Percentiles rank a stretch among this genome's conserved stretches.
Conservation (phyloP, 1,140 invertebrate species). For the Branchinecta lindahli region DNA sequence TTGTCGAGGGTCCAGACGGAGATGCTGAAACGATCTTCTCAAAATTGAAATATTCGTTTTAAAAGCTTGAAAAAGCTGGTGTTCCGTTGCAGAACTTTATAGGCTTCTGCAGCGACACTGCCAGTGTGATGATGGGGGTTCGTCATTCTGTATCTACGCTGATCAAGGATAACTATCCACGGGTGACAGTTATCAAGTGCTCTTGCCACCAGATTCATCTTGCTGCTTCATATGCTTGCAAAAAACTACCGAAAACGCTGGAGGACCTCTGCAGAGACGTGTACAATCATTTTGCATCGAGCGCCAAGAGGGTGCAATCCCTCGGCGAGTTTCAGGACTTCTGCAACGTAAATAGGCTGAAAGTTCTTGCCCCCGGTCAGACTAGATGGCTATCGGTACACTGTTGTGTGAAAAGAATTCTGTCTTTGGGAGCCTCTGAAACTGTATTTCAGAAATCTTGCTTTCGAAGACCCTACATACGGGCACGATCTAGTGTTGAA, state of each 20-base stretch:
- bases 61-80: slow-evolving; percentile 2
- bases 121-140: slow-evolving; percentile 29
- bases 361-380: slow-evolving; percentile 28
- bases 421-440: slow-evolving; percentile 28
- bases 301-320: slow-evolving; percentile 17
- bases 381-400: slow-evolving; percentile 30
- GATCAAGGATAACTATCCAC: slow-evolving; percentile 21
- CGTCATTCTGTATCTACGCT: slow-evolving; percentile 27
- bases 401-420: slow-evolving; percentile 28
- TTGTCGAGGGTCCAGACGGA: slow-evolving; percentile 10
- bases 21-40: background rate
- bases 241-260: slow-evolving; percentile 20
- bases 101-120: slow-evolving; percentile 29
- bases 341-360: slow-evolving; percentile 17
- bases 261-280: slow-evolving; percentile 20
- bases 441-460: slow-evolving; percentile 27
- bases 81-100: slow-evolving; percentile 25
- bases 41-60: background rate
- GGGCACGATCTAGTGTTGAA: slow-evolving; percentile 27
- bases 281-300: slow-evolving; percentile 19
- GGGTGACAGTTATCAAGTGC: slow-evolving; percentile 21
- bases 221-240: slow-evolving; percentile 21
- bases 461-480: slow-evolving; percentile 28
- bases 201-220: slow-evolving; percentile 21
- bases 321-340: slow-evolving; percentile 20